Evolutionary conservation across 2,797 vertebrate species (phyloP).

Genomic region (Urocyon cinereoargenteus): DNA sequence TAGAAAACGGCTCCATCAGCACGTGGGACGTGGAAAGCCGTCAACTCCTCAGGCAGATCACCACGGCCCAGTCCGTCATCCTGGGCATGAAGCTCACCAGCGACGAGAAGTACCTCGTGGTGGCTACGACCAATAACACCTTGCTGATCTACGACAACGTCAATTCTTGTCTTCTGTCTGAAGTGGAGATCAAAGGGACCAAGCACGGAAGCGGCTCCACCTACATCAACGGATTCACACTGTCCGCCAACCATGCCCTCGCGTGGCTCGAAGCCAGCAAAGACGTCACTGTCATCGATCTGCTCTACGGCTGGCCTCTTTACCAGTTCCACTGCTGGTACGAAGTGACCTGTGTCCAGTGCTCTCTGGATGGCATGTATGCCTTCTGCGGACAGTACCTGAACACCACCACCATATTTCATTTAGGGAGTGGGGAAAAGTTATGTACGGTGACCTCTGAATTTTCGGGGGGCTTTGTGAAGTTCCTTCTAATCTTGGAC

Average conservation of each 20-base stretch:
- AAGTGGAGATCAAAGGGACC: conserved; percentile 98
- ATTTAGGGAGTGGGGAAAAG: conserved; percentile 97
- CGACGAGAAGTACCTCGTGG: conserved; percentile 98
- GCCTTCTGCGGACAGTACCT: conserved; percentile 99
- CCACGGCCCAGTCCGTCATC: conserved; percentile 96
- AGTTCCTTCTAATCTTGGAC: conserved; percentile 97
- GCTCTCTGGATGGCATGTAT: conserved; percentile 96
- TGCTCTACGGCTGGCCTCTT: conserved; percentile 98
- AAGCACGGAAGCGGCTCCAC: conserved; percentile 94
- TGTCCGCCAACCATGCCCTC: conserved; percentile 96
- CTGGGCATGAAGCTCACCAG: conserved; percentile 95
- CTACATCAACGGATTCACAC: conserved; percentile 98
- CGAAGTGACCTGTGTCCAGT: conserved; percentile 98
- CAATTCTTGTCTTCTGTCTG: conserved; percentile 98
- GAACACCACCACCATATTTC: conserved; percentile 97
- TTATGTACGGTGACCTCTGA: conserved; percentile 97
- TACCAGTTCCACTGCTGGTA: conserved; percentile 99
- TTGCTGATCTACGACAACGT: conserved; percentile 98
- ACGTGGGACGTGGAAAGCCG: conserved; percentile 98
- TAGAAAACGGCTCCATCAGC: conserved; percentile 98
- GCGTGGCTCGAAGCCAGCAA: conserved; percentile 99
- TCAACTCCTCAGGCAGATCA: conserved; percentile 96
- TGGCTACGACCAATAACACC: conserved; percentile 98
- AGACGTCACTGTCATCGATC: conserved; percentile 97
- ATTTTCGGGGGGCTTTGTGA: conserved; percentile 98